phyloP scores from a whole-genome alignment of 1,140 invertebrate species.

The Plectrocnemia conspersa region DNA sequence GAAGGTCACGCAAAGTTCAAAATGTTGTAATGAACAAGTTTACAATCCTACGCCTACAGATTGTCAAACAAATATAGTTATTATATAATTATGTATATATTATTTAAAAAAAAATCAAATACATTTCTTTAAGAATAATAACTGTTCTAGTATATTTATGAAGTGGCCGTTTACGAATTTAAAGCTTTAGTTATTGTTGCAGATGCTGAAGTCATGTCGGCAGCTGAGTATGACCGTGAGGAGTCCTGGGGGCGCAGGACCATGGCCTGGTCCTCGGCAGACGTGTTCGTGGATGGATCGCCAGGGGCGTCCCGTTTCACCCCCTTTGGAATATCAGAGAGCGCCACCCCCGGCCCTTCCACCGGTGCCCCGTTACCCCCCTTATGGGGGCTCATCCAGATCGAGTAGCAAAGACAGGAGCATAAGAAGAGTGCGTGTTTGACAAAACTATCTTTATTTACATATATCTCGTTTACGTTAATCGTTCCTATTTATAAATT shows the following conservation, averaged over 20 bases:
- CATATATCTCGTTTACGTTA: too few species aligned
- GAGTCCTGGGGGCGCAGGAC: slow-evolving; percentile 51
- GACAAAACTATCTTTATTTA: too few species aligned
- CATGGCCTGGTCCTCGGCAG: slow-evolving; percentile 57
- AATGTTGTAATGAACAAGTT: too few species aligned
- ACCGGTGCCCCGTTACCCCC: slow-evolving; percentile 44
- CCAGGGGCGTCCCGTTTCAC: slow-evolving; percentile 79
- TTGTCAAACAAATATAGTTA: too few species aligned
- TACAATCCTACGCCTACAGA: too few species aligned
- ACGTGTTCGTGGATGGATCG: slow-evolving; percentile 91
- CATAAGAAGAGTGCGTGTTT: slow-evolving; percentile 51
- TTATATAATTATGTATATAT: too few species aligned
- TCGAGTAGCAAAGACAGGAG: slow-evolving; percentile 55
- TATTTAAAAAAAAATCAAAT: too few species aligned
- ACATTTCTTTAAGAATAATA: too few species aligned
- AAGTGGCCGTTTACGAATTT: too few species aligned
- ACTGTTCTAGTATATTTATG: too few species aligned
- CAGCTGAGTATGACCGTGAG: slow-evolving; percentile 83
- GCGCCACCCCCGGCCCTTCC: slow-evolving; percentile 41
- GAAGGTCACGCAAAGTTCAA: too few species aligned
- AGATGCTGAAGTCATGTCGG: slow-evolving; percentile 85
- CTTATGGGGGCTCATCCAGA: slow-evolving; percentile 44
- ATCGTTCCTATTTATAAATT: too few species aligned
- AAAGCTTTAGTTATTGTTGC: slow-evolving; percentile 40
- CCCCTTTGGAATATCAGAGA: slow-evolving; percentile 61